These are phyloP conservation scores for Ageneiosus marmoratus DNA, from an alignment of 2,113 vertebrate species.

Conservation along the genomic window DNA sequence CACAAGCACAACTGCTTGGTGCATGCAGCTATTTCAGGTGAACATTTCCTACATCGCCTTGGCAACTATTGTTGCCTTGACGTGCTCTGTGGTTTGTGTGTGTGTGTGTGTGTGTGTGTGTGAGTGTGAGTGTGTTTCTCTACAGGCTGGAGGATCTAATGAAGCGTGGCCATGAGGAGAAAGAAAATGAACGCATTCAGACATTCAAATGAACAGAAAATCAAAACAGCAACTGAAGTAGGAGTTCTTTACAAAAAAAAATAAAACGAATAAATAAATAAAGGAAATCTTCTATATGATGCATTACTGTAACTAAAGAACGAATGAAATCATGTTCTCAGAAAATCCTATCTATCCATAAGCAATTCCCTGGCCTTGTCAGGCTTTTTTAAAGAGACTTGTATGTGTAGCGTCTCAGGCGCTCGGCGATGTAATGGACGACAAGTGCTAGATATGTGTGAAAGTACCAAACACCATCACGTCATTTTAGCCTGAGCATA, in stretches of 20 bases:
- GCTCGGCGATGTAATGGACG: background rate
- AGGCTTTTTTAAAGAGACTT: background rate
- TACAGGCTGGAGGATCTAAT: constrained; percentile 25
- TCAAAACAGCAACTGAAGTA: too few relatives aligned
- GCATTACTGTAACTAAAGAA: background rate
- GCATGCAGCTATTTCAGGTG: constrained; percentile 54
- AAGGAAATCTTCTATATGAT: background rate
- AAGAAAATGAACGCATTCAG: constrained; percentile 3
- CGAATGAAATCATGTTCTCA: background rate
- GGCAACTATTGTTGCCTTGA: constrained; percentile 48
- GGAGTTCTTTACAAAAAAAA: too few relatives aligned
- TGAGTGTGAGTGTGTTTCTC: background rate
- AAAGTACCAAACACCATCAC: background rate
- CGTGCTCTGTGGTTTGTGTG: constrained; percentile 19
- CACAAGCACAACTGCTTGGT: constrained; percentile 16
- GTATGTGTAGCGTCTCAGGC: too few relatives aligned
- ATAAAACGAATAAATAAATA: background rate
- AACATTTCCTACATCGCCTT: constrained; percentile 49
- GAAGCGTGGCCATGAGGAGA: constrained; percentile 9
- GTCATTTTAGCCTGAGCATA: background rate
- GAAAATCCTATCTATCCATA: background rate
- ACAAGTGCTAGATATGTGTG: background rate
- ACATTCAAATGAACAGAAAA: constrained; percentile 1
- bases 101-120: background rate
- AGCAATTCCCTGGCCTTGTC: constrained; percentile 23